These are phyloP conservation scores for Theretra japonica DNA, from an alignment of 2,888 invertebrate species.

Conservation along the genomic window DNA sequence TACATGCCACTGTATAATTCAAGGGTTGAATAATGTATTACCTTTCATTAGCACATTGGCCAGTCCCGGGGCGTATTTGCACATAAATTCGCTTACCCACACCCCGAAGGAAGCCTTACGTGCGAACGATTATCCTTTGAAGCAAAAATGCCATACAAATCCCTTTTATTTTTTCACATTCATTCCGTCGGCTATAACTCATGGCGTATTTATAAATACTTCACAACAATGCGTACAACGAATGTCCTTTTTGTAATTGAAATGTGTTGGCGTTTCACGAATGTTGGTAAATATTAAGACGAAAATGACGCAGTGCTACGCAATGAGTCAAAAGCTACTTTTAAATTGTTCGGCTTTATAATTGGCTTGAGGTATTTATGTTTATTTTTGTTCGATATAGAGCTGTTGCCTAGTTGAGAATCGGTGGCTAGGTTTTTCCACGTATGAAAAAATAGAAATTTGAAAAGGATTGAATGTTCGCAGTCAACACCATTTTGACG, in stretches of 20 bases:
- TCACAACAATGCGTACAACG: conserved; percentile 19
- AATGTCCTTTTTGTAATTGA: conserved; percentile 16
- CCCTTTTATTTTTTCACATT: conserved; percentile 54
- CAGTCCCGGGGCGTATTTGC: conserved; percentile 81
- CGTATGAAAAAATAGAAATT: background rate
- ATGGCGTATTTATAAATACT: conserved; percentile 22
- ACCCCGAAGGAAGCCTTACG: conserved; percentile 74
- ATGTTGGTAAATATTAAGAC: conserved; percentile 12
- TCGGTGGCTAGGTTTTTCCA: background rate
- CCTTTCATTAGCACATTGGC: conserved; percentile 84
- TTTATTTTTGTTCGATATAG: background rate
- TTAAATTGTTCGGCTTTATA: background rate
- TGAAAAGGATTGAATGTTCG: background rate
- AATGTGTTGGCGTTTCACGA: conserved; percentile 8
- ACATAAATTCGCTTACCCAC: conserved; percentile 82
- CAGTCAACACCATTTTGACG: background rate
- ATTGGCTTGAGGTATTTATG: background rate
- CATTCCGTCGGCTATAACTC: conserved; percentile 27
- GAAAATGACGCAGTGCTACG: conserved; percentile 12
- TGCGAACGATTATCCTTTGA: conserved; percentile 76
- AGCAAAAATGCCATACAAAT: conserved; percentile 57
- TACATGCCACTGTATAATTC: conserved; percentile 84
- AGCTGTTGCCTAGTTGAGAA: background rate
- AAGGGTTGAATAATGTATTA: conserved; percentile 84
- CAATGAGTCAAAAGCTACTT: background rate